Evolutionary conservation across 1,140 invertebrate species (phyloP), one percentile per base, ranked within the genome.

Genomic region (Macrobrachium rosenbergii): DNA sequence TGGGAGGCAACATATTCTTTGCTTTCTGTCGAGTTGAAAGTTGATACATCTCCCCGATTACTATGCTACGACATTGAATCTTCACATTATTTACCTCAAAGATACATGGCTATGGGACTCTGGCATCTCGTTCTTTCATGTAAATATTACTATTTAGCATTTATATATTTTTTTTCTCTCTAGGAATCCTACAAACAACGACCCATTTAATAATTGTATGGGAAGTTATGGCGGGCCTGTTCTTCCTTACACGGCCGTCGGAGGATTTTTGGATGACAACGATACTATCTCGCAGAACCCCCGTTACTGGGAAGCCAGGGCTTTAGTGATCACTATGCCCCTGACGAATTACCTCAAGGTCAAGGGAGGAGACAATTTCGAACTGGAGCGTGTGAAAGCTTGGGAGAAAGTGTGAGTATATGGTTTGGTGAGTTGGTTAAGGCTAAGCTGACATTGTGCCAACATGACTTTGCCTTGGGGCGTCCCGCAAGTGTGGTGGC

Each of bases 181-280:
- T 3, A 92, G 91, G 6, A 92, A 91, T 60, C 89, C 89, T 3
- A 93, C 94, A 23, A 64, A 93, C 5, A 91, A 93, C 1, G 94
- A 94, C 11, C 93, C 92, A 69, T 93, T 99, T 78, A 95, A 97
- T 78, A 95, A 97, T 91, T 94, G 95, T 72, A 43, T 90, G 64
- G 89, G 95, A 0, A 92, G 93, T 0, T 99, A 96, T 92, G 97
- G 97, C 23, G 98, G 97, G 2, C 98, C 98, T 0, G 94, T 99
- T 14, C 95, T 97, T 91, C 97, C 98, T 12, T 97, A 96, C 52
- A 95, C 99, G 64, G 97, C 95, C 2, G 92, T 99, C 23, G 99
- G 98, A 58, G 98, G 98, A 17, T 99, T 98, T 92, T 92, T 97
- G 73, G 93, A 94, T 80, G 93, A 92, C 12, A 91, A 93, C 75